phyloP scores from a whole-genome alignment of 2,113 vertebrate species.

The Corythornis cristatus region DNA sequence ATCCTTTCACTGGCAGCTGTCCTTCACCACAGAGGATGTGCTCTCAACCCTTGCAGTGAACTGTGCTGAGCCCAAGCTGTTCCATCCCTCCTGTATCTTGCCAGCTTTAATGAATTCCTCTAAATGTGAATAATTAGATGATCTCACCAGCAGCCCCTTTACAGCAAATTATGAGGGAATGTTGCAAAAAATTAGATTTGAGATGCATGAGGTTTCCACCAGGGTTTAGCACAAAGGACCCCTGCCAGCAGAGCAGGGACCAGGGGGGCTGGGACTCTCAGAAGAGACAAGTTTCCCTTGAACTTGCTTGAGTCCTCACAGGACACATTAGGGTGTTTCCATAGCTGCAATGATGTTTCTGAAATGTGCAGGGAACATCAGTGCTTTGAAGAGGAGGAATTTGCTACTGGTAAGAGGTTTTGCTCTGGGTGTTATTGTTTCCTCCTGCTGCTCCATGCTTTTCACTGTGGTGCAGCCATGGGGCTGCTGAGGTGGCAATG shows the following conservation, averaged over 20 bases:
- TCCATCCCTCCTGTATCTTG: not conserved
- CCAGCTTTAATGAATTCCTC: conserved; percentile 24
- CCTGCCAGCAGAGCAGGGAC: not conserved
- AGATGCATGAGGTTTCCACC: rapidly evolving
- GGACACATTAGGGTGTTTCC: not conserved
- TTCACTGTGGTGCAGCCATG: not conserved
- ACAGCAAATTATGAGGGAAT: not conserved
- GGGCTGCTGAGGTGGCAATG: rapidly evolving
- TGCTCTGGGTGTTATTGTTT: not conserved
- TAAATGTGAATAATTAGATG: conserved; percentile 22
- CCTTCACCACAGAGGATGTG: not conserved
- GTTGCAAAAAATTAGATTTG: not conserved
- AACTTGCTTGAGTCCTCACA: not conserved
- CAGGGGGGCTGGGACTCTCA: not conserved
- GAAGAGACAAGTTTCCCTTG: not conserved
- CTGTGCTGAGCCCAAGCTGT: not conserved
- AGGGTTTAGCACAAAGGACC: not conserved
- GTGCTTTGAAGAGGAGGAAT: not conserved
- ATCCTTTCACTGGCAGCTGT: not conserved
- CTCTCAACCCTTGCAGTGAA: not conserved
- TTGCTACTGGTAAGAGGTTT: not conserved
- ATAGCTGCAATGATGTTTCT: not conserved
- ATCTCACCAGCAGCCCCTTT: not conserved
- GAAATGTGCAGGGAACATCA: not conserved
- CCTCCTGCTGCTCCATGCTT: not conserved